Evolutionary conservation across 2,797 vertebrate genomes (phyloP), one percentile per base, ranked within the genome.

Genomic region (Crenuchus spilurus): DNA sequence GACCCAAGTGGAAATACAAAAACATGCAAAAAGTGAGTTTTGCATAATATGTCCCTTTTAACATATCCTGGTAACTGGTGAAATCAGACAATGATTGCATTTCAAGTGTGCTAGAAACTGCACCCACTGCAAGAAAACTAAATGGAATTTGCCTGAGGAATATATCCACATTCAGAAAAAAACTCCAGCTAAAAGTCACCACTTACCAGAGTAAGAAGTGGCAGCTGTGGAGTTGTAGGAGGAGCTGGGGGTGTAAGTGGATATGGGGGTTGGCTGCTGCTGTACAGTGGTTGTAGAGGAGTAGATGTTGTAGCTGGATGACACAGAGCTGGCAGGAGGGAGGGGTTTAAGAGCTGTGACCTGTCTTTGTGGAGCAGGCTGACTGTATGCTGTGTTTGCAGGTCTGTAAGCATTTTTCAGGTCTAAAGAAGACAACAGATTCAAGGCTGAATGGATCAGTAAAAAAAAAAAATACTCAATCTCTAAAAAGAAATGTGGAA

Each of bases 291-390:
- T 92, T 33, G 84, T 90, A 2, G 79, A 75, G 1, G 92, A 87
- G 70, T 91, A 92, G 74, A 91, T 86, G 81, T 87, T 91, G 82
- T 91, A 93, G 83, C 83, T 93, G 78, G 89, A 87, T 30, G 92
- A 87, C 31, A 89, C 84, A 0, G 89, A 33, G 37, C 88, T 88
- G 76, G 85, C 83, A 1, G 89, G 88, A 7, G 87, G 89, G 20
- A 91, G 82, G 1, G 86, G 85, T 74, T 91, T 91, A 13, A 93
- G 81, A 0, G 89, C 82, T 0, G 92, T 88, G n/a, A 89, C 89
- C 80, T 91, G 92, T 55, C 88, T 85, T 75, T 89, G 91, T n/a
- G 91, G 88, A 7, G 90, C 90, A 0, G 83, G 87, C 73, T 91
- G 93, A 76, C 84, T 93, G 84, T 93, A 94, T 35, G 84, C 88